Base-by-base conservation (phyloP, 2,888 invertebrate species). In the Parapristionchus giblindavisi region DNA sequence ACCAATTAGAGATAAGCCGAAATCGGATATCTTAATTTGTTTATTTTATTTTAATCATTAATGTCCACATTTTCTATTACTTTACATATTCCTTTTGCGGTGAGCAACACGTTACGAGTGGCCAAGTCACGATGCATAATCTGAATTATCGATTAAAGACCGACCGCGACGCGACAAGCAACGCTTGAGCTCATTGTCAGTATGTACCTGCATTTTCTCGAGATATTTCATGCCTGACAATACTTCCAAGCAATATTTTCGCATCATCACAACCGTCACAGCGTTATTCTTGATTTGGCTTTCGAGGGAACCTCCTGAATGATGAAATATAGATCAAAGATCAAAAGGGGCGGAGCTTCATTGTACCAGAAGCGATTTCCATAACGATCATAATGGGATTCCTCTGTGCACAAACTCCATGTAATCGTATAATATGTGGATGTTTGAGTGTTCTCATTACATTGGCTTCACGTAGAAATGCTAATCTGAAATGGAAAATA, bases 11-110 rank as follows among this genome's bases (percentile, higher is more conserved):
- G 80, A 80, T 14, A 84, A 76, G 0, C 84, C 84, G 48, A 84
- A 84, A 76, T 84, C 83, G 72, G 82, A 81, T 66, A 84, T 83
- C 76, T 84, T n/a, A n/a, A n/a, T n/a, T n/a, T n/a, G n/a, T n/a
- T n/a, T n/a, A n/a, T n/a, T n/a, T n/a, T n/a, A n/a, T n/a, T n/a
- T n/a, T n/a, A n/a, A n/a, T n/a, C n/a, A n/a, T n/a, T n/a, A n/a
- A n/a, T n/a, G n/a, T n/a, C n/a, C n/a, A n/a, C n/a, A n/a, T n/a
- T n/a, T n/a, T 17, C 34, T 21, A n/a, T 43, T n/a, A 52, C 52
- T 36, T 68, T 68, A 56, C 79, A 79, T 40, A 75, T 77, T 56
- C 79, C 79, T 0, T 32, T 24, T 21, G 73, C 76, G 61, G 75
- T 77, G 24, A 83, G 76, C 29, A 83, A 78, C 24, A 78, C 75